phyloP scores from a whole-genome alignment of 1,140 invertebrate genomes.

The Chelonus insularis region DNA sequence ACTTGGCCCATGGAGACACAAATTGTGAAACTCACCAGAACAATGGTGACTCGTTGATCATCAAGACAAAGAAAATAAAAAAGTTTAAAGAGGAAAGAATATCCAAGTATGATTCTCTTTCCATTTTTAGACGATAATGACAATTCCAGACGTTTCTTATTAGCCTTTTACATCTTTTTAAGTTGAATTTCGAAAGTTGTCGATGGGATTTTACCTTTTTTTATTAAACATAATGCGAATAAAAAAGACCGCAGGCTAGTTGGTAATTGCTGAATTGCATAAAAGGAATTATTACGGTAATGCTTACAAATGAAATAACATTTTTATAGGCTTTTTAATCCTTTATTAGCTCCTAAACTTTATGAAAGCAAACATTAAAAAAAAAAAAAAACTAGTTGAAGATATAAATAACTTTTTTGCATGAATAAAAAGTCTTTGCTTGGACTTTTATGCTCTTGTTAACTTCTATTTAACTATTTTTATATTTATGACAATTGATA shows the following conservation, averaged over 20 bases:
- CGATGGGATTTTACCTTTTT: background rate
- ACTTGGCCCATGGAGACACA: slow-evolving; percentile 5
- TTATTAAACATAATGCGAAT: background rate
- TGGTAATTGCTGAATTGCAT: too few relatives aligned
- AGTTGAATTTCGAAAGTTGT: slow-evolving; percentile 11
- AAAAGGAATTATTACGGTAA: too few relatives aligned
- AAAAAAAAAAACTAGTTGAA: background rate
- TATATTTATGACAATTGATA: too few relatives aligned
- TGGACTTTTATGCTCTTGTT: too few relatives aligned
- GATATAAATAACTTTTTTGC: too few relatives aligned
- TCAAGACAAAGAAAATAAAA: background rate
- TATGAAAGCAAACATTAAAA: background rate
- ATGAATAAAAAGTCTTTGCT: too few relatives aligned
- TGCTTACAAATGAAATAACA: background rate
- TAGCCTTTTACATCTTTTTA: background rate
- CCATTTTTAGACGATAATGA: background rate
- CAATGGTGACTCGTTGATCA: slow-evolving; percentile 7
- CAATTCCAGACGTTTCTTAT: slow-evolving; percentile 4
- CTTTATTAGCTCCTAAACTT: background rate
- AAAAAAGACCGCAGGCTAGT: too few relatives aligned
- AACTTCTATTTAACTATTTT: too few relatives aligned
- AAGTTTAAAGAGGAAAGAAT: background rate
- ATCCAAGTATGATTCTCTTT: background rate
- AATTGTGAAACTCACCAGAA: slow-evolving; percentile 13
- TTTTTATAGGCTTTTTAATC: too few relatives aligned